A percentile compares a stretch with the other conserved stretches of the same genome.
Conservation (phyloP, 2,113 vertebrate species). For the human region GRCh38 chrX:139232501-139233000, state of each 20-base stretch:
- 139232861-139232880: not conserved
- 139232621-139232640: not conserved
- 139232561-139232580: not conserved
- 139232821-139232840: not conserved
- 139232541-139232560: constrained; percentile 26
- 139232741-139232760: not conserved
- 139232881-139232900: not conserved
- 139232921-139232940: not conserved
- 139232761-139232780: not conserved
- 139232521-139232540: constrained; percentile 9
- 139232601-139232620: not conserved
- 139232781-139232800: not conserved
- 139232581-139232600: not conserved
- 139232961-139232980: not conserved
- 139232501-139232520: not conserved
- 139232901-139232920: not conserved
- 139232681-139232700: not conserved
- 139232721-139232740: not conserved
- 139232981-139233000: not conserved
- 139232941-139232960: not conserved
- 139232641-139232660: not conserved
- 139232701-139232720: not conserved
- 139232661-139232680: not conserved
- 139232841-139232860: not conserved
- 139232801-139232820: not conserved